A percentile compares a stretch with the other conserved stretches of the same genome.
Evolutionary conservation across 2,888 invertebrate species (phyloP).

Genomic region (Cephonodes hylas): DNA sequence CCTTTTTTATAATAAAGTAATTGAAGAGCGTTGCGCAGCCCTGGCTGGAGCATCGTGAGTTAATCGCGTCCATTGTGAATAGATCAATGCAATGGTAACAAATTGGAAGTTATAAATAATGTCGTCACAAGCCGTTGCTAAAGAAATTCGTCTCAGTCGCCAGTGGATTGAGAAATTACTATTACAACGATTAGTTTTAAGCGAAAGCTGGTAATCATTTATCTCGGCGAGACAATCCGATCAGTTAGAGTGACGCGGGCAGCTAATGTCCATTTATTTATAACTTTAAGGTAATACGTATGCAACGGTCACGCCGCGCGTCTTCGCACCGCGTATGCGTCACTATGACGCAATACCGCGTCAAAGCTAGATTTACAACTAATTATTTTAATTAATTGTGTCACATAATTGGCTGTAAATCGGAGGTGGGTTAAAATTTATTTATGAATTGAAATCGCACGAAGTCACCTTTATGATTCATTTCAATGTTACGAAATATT

Average conservation of each 20-base stretch:
- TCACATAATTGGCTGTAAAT: constrained; percentile 9
- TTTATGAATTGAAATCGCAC: background rate
- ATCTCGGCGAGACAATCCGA: constrained; percentile 55
- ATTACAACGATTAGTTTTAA: constrained; percentile 64
- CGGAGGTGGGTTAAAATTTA: constrained; percentile 4
- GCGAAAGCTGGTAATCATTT: constrained; percentile 61
- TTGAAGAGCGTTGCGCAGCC: background rate
- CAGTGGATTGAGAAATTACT: constrained; percentile 62
- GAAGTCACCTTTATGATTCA: background rate
- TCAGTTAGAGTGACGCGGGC: constrained; percentile 45
- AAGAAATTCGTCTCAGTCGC: constrained; percentile 59
- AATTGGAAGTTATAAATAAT: constrained; percentile 50
- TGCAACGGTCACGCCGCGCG: constrained; percentile 34
- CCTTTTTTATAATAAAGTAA: background rate
- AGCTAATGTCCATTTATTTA: constrained; percentile 42
- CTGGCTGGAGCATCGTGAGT: background rate
- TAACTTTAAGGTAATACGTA: constrained; percentile 40
- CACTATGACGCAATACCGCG: constrained; percentile 38
- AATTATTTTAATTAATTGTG: constrained; percentile 12
- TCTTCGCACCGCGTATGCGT: constrained; percentile 39
- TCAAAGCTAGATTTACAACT: constrained; percentile 24
- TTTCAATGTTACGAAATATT: constrained; percentile 1
- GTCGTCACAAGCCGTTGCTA: constrained; percentile 47
- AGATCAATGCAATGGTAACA: constrained; percentile 34
- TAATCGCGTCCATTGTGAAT: constrained; percentile 15